Evolutionary conservation across 2,888 invertebrate species (phyloP).

Genomic region (Plebejus anna): DNA sequence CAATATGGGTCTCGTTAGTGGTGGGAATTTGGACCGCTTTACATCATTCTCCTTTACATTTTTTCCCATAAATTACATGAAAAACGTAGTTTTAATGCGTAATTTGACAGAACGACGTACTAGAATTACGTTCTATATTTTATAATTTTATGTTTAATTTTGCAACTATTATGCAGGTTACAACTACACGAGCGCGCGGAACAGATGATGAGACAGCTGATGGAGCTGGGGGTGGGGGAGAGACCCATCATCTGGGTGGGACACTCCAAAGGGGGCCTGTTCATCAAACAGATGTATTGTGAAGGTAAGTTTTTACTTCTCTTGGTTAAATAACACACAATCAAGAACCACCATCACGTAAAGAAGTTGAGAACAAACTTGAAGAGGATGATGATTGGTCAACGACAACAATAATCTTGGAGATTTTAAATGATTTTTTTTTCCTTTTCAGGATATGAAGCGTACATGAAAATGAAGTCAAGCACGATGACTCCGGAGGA

Average conservation of each 20-base stretch:
- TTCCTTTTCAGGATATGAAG: slow-evolving; percentile 54
- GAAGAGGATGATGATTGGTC: too few relatives aligned
- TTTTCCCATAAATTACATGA: not conserved
- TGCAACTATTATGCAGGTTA: slow-evolving; percentile 60
- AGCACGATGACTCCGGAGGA: slow-evolving; percentile 30
- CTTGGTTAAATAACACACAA: not conserved
- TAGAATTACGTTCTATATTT: not conserved
- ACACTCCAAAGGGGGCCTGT: slow-evolving; percentile 92
- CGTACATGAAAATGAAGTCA: slow-evolving; percentile 49
- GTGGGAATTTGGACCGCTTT: too few relatives aligned
- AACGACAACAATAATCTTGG: too few relatives aligned
- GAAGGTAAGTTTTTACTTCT: slow-evolving; percentile 71
- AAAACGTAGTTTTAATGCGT: not conserved
- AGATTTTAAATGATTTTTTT: not conserved
- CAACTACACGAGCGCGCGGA: slow-evolving; percentile 83
- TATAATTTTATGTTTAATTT: not conserved
- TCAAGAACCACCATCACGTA: not conserved
- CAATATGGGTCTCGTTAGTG: too few relatives aligned
- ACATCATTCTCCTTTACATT: not conserved
- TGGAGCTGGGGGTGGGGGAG: slow-evolving; percentile 84
- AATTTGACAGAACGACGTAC: not conserved
- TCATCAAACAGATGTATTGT: slow-evolving; percentile 90
- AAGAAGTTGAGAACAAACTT: not conserved
- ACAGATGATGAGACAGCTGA: slow-evolving; percentile 85
- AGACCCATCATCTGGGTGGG: slow-evolving; percentile 92